A percentile compares a stretch with the other conserved stretches of the same genome.
These are phyloP conservation scores for Drosophila repleta DNA, from an alignment of 1,140 invertebrate species.

Conservation along the genomic window DNA sequence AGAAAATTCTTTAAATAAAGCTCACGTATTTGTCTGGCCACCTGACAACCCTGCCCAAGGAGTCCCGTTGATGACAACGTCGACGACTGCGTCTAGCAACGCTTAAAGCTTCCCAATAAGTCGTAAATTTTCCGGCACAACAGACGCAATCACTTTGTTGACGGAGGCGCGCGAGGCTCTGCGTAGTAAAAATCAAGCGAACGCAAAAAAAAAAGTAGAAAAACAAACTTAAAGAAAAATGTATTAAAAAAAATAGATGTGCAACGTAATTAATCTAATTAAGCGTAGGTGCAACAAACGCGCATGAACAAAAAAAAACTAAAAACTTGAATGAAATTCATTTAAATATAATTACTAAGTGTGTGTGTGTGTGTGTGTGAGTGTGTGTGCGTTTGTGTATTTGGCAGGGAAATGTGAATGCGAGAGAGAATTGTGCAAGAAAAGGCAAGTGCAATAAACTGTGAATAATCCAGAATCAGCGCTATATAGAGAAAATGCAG, in stretches of 20 bases:
- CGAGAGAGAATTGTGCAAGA: conserved; percentile 66
- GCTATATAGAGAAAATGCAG: conserved; percentile 50
- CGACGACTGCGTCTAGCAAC: conserved; percentile 50
- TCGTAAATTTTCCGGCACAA: conserved; percentile 84
- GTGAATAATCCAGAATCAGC: conserved; percentile 76
- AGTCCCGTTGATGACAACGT: conserved; percentile 25
- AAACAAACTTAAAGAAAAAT: conserved; percentile 11
- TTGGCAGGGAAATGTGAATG: conserved; percentile 12
- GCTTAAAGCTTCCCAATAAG: conserved; percentile 76
- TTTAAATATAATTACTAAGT: background rate
- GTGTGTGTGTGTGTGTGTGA: background rate
- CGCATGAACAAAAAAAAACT: conserved; percentile 7
- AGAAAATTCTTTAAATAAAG: no score
- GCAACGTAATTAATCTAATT: conserved; percentile 32
- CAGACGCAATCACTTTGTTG: conserved; percentile 76
- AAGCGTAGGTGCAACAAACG: conserved; percentile 8
- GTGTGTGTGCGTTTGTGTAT: conserved; percentile 13
- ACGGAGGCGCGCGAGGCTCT: conserved; percentile 57
- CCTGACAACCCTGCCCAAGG: conserved; percentile 45
- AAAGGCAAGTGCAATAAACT: conserved; percentile 79
- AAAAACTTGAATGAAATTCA: conserved; percentile 13
- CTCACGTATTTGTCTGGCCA: background rate
- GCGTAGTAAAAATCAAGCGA: conserved; percentile 50
- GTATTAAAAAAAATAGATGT: conserved; percentile 14
- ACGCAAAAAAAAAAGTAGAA: conserved; percentile 11